Conservation (phyloP, 2,888 invertebrate genomes). For the Zygaena filipendulae region DNA sequence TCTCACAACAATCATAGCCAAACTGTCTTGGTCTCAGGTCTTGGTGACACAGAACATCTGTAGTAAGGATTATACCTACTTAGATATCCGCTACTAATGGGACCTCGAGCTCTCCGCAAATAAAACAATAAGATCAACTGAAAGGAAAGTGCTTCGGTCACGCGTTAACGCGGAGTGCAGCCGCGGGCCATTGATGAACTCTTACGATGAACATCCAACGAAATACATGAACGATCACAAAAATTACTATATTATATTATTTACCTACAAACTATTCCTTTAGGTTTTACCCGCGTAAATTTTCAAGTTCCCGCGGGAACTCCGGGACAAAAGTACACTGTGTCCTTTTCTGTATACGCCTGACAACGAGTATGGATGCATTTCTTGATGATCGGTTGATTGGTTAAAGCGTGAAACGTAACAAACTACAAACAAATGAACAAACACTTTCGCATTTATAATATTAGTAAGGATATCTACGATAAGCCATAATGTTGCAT, state of each 20-base stretch:
- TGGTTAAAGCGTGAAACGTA: too few species aligned
- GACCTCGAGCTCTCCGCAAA: background rate
- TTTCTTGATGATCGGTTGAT: background rate
- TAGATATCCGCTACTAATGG: constrained; percentile 2
- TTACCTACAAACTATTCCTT: too few species aligned
- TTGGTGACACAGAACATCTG: too few species aligned
- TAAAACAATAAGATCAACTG: background rate
- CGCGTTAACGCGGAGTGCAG: constrained; percentile 1
- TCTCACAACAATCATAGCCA: too few species aligned
- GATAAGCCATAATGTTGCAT: too few species aligned
- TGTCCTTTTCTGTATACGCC: background rate
- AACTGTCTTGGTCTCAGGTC: too few species aligned
- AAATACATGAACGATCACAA: too few species aligned
- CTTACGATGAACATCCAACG: too few species aligned
- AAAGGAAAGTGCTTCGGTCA: constrained; percentile 1
- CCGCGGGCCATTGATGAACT: constrained; percentile 4
- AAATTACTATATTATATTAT: too few species aligned
- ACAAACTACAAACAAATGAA: background rate
- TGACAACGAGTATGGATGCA: background rate
- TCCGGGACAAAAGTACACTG: background rate
- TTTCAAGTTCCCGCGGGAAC: background rate
- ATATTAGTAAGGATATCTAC: background rate
- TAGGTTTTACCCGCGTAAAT: too few species aligned
- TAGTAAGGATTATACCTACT: too few species aligned
- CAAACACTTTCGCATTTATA: background rate